These are phyloP conservation scores for Crambe crambe DNA, from an alignment of 37 sponge, comb jelly and placozoan species.

Conservation along the genomic window DNA sequence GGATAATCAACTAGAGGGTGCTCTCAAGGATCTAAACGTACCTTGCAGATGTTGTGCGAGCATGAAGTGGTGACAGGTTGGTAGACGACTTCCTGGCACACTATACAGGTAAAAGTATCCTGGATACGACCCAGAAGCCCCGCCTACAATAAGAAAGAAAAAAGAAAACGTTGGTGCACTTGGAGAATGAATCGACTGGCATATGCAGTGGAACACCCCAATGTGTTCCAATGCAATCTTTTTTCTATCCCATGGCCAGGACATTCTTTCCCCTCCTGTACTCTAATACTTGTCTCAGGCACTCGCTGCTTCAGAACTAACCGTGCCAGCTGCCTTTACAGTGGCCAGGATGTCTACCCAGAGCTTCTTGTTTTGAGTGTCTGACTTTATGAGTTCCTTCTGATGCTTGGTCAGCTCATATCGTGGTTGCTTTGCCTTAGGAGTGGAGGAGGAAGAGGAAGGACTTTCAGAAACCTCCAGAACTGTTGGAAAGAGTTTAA, in stretches of 20 bases:
- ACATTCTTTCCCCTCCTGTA: too few species aligned
- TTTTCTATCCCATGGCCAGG: too few species aligned
- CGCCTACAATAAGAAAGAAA: constrained; percentile 40
- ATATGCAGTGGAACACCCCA: too few species aligned
- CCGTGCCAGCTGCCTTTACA: constrained; percentile 3
- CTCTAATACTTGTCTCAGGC: not conserved
- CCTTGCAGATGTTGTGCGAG: constrained; percentile 83
- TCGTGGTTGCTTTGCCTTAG: constrained; percentile 73
- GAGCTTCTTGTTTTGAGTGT: constrained; percentile 67
- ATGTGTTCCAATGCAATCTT: too few species aligned
- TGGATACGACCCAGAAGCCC: constrained; percentile 62
- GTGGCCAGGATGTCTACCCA: constrained; percentile 67
- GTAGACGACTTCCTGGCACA: constrained; percentile 85
- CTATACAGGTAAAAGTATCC: constrained; percentile 83
- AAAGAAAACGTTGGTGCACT: not conserved
- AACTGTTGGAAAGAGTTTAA: not conserved
- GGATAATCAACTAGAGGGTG: too few species aligned
- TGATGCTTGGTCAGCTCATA: constrained; percentile 63
- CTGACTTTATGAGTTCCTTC: constrained; percentile 49
- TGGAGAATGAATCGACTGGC: too few species aligned
- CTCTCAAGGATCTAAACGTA: too few species aligned
- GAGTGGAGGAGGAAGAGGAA: constrained; percentile 5
- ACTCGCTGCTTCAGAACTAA: not conserved
- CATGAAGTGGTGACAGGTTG: constrained; percentile 86
- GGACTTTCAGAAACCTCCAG: not conserved